Evolutionary conservation across 2,113 vertebrate genomes (phyloP).

Genomic region (Bubo blakistoni): DNA sequence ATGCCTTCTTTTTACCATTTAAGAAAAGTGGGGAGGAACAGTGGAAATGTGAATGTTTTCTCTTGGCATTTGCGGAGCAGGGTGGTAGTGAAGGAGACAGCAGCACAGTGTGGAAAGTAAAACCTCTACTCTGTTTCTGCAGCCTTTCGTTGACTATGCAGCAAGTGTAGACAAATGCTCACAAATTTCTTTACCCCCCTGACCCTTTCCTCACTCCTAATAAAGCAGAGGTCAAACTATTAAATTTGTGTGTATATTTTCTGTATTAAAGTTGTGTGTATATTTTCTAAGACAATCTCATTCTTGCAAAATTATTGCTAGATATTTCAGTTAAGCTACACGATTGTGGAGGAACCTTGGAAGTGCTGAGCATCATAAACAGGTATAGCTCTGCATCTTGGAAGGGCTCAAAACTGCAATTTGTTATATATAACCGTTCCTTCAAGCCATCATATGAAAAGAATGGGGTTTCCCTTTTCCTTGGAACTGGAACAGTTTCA

Average conservation of each 20-base stretch:
- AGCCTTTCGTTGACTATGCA: not conserved
- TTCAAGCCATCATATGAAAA: not conserved
- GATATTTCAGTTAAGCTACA: not conserved
- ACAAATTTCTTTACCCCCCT: not conserved
- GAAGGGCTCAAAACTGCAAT: not conserved
- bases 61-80: not conserved
- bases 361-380: not conserved
- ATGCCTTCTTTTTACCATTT: not conserved
- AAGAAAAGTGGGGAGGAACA: not conserved
- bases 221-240: not conserved
- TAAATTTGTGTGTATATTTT: not conserved
- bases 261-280: not conserved
- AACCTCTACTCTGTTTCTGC: not conserved
- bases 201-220: not conserved
- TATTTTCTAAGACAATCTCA: not conserved
- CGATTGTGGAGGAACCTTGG: not conserved
- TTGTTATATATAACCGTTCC: not conserved
- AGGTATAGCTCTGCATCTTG: not conserved
- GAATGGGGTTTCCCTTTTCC: not conserved
- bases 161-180: not conserved
- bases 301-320: not conserved
- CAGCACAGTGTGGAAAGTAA: not conserved
- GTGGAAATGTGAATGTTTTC: not conserved
- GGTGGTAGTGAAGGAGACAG: not conserved
- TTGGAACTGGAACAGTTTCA: not conserved